Evolutionary conservation across 2,888 invertebrate genomes (phyloP), one percentile per base, ranked within the genome.

Genomic region (Hirtodrosophila cameraria): DNA sequence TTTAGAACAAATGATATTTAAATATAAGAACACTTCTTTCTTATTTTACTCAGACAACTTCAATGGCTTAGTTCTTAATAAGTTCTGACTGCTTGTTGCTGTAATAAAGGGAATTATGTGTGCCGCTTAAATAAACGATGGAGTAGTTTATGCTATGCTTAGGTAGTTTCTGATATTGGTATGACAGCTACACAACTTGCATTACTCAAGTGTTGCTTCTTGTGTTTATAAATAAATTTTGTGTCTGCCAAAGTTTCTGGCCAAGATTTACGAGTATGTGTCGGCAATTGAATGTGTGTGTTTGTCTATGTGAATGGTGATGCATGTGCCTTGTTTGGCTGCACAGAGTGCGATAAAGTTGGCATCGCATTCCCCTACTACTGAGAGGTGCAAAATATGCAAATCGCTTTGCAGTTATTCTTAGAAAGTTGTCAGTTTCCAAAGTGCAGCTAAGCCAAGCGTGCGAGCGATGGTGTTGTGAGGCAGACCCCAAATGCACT

Each of bases 331-430:
- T 57, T 57, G 54, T 46, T 61, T 67, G 79, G 60, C 79, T 82
- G 82, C 82, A 65, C 48, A 42, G 61, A 41, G 57, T 73, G 67
- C 75, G 81, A 83, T 86, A 84, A 86, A 84, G 75, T 79, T 78
- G 38, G 49, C 39, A 55, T 35, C 42, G 20, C 33, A n/a, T 23
- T 5, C 13, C 25, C 25, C 1, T 6, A 13, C 36, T 6, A 25
- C 15, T 2, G n/a, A 9, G 13, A 57, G 68, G 43, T 73, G 70
- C 64, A 63, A 80, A 84, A 82, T 84, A 81, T 81, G 81, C 85
- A 81, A 84, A 81, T 81, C 85, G 76, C 79, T 82, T 81, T 75
- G 75, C 82, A 82, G 79, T 82, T 78, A 76, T 76, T 81, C 85
- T 79, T 84, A 71, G 81, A 81, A 79, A 85, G 77, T 82, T 85